Evolutionary conservation across 2,888 invertebrate genomes (phyloP), one percentile per base, ranked within the genome.

Genomic region (Chrysolina oricalcia): DNA sequence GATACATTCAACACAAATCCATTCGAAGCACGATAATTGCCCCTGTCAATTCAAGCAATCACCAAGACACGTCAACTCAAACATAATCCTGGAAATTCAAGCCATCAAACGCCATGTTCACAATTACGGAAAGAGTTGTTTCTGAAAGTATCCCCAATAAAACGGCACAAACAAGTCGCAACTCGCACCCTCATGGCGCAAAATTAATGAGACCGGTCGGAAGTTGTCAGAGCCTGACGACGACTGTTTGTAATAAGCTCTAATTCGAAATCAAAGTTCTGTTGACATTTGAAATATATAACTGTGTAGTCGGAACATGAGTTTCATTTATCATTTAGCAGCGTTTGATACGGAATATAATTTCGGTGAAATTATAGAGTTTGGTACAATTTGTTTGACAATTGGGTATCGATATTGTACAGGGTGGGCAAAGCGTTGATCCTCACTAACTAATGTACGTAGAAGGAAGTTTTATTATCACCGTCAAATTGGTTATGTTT

Each of bases 161-260:
- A 27, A 23, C n/a, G n/a, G n/a, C 27, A 27, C 59, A 59, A 59
- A 59, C 59, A 59, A 59, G 23, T 59, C 59, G 35, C 59, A 59
- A 59, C 59, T 59, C 59, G 27, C 59, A 10, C 9, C 35, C n/a
- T 10, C 13, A 8, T 35, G 27, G n/a, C n/a, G 8, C 13, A 27
- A 59, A 59, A 27, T 59, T 59, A 59, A 59, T 27, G 27, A 59
- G 59, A 23, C 13, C n/a, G 27, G 35, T 59, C 23, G n/a, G n/a
- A 27, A 59, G 11, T 59, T 59, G 23, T 35, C 27, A 59, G 59
- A 15, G 6, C 27, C 6, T 13, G 59, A 59, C 56, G 35, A 59
- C 59, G 59, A 59, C 59, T 35, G 59, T 23, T n/a, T n/a, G 59
- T 59, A 59, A 59, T 59, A 59, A 59, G 35, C 35, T 59, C 59